phyloP scores from a whole-genome alignment of 2,888 invertebrate species.

The Scotopteryx bipunctaria region DNA sequence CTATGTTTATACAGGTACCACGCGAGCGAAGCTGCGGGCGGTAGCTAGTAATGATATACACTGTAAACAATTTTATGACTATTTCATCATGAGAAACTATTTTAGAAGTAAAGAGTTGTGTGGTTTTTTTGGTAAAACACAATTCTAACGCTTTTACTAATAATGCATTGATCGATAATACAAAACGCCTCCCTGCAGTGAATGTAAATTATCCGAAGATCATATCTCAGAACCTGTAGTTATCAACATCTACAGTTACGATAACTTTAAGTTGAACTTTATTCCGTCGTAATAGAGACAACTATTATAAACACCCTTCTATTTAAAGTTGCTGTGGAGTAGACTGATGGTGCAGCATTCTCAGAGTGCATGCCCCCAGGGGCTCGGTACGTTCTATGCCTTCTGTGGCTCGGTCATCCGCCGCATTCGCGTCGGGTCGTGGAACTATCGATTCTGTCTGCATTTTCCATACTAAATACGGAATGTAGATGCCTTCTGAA shows the following conservation, averaged over 20 bases:
- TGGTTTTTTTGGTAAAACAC: no score
- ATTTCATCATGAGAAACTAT: no score
- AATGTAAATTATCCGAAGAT: constrained; percentile 13
- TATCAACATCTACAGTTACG: background rate
- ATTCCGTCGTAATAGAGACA: constrained; percentile 19
- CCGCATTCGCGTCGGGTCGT: constrained; percentile 45
- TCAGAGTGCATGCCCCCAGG: constrained; percentile 53
- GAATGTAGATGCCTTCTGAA: constrained; percentile 54
- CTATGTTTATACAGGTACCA: no score
- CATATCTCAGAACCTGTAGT: background rate
- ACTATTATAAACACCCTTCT: constrained; percentile 1
- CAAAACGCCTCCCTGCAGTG: constrained; percentile 3
- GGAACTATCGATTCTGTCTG: constrained; percentile 77
- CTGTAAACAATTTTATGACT: no score
- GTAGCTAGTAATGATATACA: no score
- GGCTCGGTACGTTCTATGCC: constrained; percentile 1
- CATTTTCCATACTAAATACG: constrained; percentile 64
- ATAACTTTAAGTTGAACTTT: constrained; percentile 14
- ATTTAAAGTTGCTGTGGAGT: constrained; percentile 14
- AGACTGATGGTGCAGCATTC: constrained; percentile 40
- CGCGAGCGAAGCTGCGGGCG: no score
- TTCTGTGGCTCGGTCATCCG: constrained; percentile 52
- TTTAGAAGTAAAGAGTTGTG: no score
- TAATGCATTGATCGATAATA: constrained; percentile 1
- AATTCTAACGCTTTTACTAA: background rate